Conservation (phyloP, 2,888 invertebrate species). For the Hyles lineata region DNA sequence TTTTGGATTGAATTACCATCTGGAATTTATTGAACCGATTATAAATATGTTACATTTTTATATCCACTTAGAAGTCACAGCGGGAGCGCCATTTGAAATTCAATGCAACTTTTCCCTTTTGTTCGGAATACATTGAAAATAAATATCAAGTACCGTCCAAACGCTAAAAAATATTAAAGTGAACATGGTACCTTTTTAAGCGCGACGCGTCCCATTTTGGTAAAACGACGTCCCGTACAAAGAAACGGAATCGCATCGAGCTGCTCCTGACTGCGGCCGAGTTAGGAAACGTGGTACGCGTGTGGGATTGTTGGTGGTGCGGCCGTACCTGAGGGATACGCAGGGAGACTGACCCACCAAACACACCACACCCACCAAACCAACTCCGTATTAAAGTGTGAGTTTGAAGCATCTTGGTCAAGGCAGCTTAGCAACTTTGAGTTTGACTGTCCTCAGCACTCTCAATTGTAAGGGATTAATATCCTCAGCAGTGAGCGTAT, state of each 20-base stretch:
- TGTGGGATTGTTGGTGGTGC: conserved; percentile 43
- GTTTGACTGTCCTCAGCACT: no score
- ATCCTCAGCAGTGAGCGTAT: no score
- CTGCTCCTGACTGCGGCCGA: conserved; percentile 53
- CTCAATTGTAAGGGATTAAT: no score
- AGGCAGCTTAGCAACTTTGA: neutral
- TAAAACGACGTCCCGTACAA: conserved; percentile 55
- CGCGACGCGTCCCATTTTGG: conserved; percentile 51
- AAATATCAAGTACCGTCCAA: conserved; percentile 28
- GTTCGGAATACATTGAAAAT: conserved; percentile 26
- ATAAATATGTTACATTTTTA: conserved; percentile 20
- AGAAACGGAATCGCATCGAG: conserved; percentile 50
- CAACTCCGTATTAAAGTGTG: no score
- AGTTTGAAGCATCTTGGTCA: neutral
- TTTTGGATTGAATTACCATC: neutral
- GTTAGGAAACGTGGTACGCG: conserved; percentile 58
- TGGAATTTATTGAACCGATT: neutral
- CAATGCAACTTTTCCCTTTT: conserved; percentile 32
- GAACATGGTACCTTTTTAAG: conserved; percentile 44
- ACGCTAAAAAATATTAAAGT: conserved; percentile 55
- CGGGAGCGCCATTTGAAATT: conserved; percentile 30
- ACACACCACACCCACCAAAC: no score
- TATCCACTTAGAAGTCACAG: conserved; percentile 23
- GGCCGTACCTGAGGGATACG: conserved; percentile 7
- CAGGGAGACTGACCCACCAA: neutral